phyloP scores from a whole-genome alignment of 2,113 vertebrate genomes.

The Paramormyrops kingsleyae region DNA sequence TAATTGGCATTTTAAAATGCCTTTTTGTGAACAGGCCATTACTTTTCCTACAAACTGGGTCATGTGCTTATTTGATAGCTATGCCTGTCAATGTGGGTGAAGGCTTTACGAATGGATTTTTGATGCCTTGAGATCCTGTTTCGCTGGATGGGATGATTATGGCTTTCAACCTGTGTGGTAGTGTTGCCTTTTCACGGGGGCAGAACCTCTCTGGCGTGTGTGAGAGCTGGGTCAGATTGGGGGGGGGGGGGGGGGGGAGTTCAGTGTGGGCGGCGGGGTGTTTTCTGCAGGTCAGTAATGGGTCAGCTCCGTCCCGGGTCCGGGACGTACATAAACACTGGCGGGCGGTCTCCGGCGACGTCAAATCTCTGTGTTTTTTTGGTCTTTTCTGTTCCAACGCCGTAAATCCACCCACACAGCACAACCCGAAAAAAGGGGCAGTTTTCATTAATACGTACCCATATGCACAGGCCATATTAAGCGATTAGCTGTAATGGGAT shows the following conservation, averaged over 20 bases:
- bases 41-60: slow-evolving; percentile 16
- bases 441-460: slow-evolving; percentile 43
- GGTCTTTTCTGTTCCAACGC: slow-evolving; percentile 32
- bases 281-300: slow-evolving; percentile 3
- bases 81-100: slow-evolving; percentile 45
- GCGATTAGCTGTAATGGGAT: slow-evolving; percentile 51
- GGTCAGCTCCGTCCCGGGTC: not conserved
- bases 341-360: slow-evolving; percentile 27
- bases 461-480: slow-evolving; percentile 39
- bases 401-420: slow-evolving; percentile 38
- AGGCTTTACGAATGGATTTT: slow-evolving; percentile 41
- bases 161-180: slow-evolving; percentile 51
- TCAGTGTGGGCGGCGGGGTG: slow-evolving; percentile 25
- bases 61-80: slow-evolving; percentile 30
- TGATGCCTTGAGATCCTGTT: slow-evolving; percentile 39
- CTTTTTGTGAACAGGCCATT: slow-evolving; percentile 29
- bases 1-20: slow-evolving; percentile 14
- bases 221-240: slow-evolving; percentile 23
- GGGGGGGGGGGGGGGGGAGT: not conserved
- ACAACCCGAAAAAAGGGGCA: slow-evolving; percentile 28
- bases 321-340: slow-evolving; percentile 34
- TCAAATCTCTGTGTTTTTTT: slow-evolving; percentile 17
- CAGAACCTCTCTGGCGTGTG: slow-evolving; percentile 20
- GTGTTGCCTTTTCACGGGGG: slow-evolving; percentile 32
- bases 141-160: not conserved